A percentile compares a stretch with the other conserved stretches of the same genome.
Evolutionary conservation across 2,888 invertebrate genomes (phyloP).

Genomic region (Pachymerium ferrugineum): DNA sequence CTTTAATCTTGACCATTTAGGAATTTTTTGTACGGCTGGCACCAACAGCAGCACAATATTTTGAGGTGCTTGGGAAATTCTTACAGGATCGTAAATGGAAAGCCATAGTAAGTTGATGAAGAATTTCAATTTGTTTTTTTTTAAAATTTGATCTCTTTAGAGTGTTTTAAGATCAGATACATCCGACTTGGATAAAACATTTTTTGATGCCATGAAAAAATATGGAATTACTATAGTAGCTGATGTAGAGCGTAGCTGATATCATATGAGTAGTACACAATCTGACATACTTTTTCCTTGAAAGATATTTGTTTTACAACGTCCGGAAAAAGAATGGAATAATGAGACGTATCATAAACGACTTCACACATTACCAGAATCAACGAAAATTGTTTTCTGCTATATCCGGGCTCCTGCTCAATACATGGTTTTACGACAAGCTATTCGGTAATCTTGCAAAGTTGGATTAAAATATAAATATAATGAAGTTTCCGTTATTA

Average conservation of each 20-base stretch:
- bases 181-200: background rate
- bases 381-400: background rate
- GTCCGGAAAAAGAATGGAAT: background rate
- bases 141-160: background rate
- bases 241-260: background rate
- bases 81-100: background rate
- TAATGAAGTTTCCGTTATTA: background rate
- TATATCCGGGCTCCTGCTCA: background rate
- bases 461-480: background rate
- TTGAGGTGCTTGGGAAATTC: background rate
- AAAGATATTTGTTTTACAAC: background rate
- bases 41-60: background rate
- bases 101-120: background rate
- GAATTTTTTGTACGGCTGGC: background rate
- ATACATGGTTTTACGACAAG: background rate
- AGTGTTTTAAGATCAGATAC: background rate
- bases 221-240: background rate
- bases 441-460: background rate
- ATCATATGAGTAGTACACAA: background rate
- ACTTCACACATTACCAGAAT: background rate
- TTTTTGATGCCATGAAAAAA: background rate
- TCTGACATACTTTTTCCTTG: too few species aligned
- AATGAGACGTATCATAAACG: background rate
- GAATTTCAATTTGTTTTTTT: background rate
- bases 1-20: background rate